A percentile compares a stretch with the other conserved stretches of the same genome.
phyloP scores from a whole-genome alignment of 2,797 vertebrate species.

The Rhabdomys pumilio region DNA sequence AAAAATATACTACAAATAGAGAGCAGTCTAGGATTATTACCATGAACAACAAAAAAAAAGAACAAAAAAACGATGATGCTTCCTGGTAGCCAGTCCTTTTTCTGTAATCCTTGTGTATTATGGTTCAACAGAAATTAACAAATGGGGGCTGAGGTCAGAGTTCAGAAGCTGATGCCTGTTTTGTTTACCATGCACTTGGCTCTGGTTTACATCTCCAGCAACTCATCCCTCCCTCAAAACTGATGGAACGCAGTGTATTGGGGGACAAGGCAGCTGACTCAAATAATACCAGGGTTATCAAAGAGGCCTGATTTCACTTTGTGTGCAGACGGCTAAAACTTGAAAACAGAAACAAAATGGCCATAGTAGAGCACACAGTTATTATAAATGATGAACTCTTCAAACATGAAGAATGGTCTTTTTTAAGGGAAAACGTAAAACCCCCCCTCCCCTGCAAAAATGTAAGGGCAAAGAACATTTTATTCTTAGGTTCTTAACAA shows the following conservation, averaged over 20 bases:
- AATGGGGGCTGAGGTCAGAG: background rate
- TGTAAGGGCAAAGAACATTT: background rate
- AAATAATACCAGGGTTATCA: conserved; percentile 8
- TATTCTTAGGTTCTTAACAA: conserved; percentile 44
- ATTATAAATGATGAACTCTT: background rate
- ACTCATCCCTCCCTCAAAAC: background rate
- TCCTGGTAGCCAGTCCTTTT: conserved; percentile 14
- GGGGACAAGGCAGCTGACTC: background rate
- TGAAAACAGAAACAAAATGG: conserved; percentile 29
- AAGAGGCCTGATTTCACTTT: background rate
- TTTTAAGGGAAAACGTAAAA: background rate
- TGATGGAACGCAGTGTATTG: background rate
- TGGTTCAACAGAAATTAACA: conserved; percentile 44
- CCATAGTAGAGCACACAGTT: background rate
- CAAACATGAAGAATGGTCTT: background rate
- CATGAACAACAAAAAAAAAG: background rate
- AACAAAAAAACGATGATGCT: conserved; percentile 35
- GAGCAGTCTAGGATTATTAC: background rate
- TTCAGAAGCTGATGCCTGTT: background rate
- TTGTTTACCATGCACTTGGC: background rate
- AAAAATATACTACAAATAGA: background rate
- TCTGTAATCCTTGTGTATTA: conserved; percentile 31
- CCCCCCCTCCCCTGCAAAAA: background rate
- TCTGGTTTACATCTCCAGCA: background rate
- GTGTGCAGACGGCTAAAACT: background rate